Base-by-base conservation (phyloP, 53 echinoderm and acorn worm genomes). In the Paracentrotus lividus region DNA sequence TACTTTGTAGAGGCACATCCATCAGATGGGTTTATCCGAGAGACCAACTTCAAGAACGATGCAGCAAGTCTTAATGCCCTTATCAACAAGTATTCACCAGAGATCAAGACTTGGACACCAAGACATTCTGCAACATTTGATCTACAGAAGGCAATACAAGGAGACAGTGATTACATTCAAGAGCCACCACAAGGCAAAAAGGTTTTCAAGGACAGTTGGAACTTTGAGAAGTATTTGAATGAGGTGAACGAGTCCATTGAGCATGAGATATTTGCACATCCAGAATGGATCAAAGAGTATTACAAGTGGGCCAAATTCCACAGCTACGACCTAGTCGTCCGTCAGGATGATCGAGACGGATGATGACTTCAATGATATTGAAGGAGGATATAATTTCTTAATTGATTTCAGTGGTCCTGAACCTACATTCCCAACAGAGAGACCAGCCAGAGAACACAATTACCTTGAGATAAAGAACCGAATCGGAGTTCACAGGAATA, bases 1-100 rank as follows among this genome's bases (percentile, higher is more conserved):
- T 99, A 99, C 94, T 99, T 99, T 94, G 96, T 96, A 5, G 99
- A 99, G 65, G 99, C 99, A 8, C 99, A 99, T 52, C 97, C 99
- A 1, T 96, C 99, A 45, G 99, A 99, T 85, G 67, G 92, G 99
- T 99, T 97, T 67, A 94, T 99, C 90, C 94, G 85, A 26, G 88
- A 88, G 10, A 99, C 97, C 21, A 99, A 99, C 81, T 76, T 78
- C n/a, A 99, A 99, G 94, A 99, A 99, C 59, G 96, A 96, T 56
- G 97, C 99, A 3, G 96, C 95, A 15, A 75, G 64, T 7, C 95
- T 99, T 56, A 99, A 99, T 65, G 58, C 78, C 0, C 90, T 97
- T 13, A 99, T 99, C 84, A 90, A 94, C 65, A 96, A 96, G 93
- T 99, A 94, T 65, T 97, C 96, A 1, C 99, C 97, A 0, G 56